phyloP scores from a whole-genome alignment of 2,113 vertebrate genomes.

The Tringa solitaria region DNA sequence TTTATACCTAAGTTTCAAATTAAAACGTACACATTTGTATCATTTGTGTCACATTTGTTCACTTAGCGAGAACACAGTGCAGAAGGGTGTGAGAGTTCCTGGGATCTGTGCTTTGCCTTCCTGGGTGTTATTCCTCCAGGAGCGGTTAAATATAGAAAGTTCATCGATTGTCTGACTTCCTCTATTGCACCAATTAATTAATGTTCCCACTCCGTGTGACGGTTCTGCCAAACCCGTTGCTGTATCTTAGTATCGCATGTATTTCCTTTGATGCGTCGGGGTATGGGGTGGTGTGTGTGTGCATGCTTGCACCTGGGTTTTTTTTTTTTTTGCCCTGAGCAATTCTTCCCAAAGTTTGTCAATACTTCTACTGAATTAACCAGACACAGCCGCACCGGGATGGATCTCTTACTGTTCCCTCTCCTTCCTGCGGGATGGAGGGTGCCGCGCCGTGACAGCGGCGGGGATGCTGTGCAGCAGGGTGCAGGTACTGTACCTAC shows the following conservation, averaged over 20 bases:
- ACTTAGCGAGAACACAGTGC: not conserved
- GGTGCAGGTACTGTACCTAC: not conserved
- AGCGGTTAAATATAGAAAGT: not conserved
- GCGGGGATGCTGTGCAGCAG: not conserved
- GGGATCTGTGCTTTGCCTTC: not conserved
- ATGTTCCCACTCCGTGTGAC: not conserved
- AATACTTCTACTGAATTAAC: not conserved
- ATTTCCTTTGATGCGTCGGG: fast-evolving
- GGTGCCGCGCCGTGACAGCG: fast-evolving
- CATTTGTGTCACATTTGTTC: too few species aligned
- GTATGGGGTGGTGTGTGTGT: fast-evolving
- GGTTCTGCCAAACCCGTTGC: not conserved
- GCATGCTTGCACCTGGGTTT: fast-evolving
- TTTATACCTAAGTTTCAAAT: not conserved
- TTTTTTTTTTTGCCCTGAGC: not conserved
- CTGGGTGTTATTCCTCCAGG: not conserved
- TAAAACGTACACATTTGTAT: not conserved
- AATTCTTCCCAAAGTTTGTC: not conserved
- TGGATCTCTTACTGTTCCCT: not conserved
- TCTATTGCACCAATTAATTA: not conserved
- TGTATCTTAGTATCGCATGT: not conserved
- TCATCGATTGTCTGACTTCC: not conserved
- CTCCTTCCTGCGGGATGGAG: fast-evolving
- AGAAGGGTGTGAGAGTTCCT: not conserved
- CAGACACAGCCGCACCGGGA: fast-evolving